phyloP scores from a whole-genome alignment of 1,140 invertebrate species.

The Orchestia grillus region DNA sequence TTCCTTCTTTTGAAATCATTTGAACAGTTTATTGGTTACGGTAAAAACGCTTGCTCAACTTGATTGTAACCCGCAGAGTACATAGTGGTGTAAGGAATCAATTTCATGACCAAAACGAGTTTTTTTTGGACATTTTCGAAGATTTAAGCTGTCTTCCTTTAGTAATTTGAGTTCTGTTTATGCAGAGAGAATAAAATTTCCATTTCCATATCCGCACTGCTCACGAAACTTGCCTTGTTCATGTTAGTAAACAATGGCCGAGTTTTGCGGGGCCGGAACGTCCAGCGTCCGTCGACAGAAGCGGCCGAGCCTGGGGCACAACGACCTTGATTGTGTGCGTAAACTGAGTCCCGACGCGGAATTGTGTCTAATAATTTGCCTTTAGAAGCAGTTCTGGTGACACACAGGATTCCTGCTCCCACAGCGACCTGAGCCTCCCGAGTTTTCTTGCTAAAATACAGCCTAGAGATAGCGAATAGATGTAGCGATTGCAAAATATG shows the following conservation, averaged over 20 bases:
- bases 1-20: not conserved
- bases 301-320: too few species aligned
- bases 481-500: not conserved
- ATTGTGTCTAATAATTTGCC: constrained; percentile 9
- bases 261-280: not conserved
- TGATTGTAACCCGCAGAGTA: too few species aligned
- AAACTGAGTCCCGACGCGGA: not conserved
- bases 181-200: not conserved
- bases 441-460: not conserved
- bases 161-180: not conserved
- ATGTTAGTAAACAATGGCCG: not conserved
- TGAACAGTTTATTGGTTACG: not conserved
- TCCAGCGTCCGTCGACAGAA: not conserved
- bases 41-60: not conserved
- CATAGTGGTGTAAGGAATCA: not conserved
- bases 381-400: constrained; percentile 7
- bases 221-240: not conserved
- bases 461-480: not conserved
- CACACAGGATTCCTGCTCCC: not conserved
- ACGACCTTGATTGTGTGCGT: constrained; percentile 6
- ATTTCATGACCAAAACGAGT: not conserved
- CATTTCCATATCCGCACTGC: not conserved
- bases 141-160: not conserved
- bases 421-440: not conserved
- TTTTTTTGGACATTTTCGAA: not conserved